Evolutionary conservation across 2,797 vertebrate species (phyloP).

Genomic region (Denticeps clupeoides): DNA sequence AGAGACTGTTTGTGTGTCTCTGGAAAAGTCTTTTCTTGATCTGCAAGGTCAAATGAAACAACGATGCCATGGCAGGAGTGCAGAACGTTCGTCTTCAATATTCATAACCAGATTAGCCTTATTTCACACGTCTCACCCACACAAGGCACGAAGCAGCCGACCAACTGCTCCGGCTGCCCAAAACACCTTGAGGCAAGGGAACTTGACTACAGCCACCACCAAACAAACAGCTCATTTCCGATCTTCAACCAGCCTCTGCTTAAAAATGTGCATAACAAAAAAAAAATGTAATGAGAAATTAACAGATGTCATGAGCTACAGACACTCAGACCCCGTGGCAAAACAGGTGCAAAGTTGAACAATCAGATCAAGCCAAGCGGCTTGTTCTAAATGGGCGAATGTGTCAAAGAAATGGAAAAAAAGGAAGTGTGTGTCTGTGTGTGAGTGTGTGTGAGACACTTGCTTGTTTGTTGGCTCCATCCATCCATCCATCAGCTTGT

Average conservation of each 20-base stretch:
- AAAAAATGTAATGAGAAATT: slow-evolving; percentile 62
- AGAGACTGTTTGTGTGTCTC: neutral
- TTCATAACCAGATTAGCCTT: slow-evolving; percentile 34
- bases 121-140: slow-evolving; percentile 21
- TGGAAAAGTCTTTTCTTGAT: slow-evolving; percentile 18
- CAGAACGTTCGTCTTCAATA: slow-evolving; percentile 33
- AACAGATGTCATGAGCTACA: slow-evolving; percentile 67
- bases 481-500: slow-evolving; percentile 5
- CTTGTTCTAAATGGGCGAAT: slow-evolving; percentile 13
- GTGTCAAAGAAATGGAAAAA: slow-evolving; percentile 8
- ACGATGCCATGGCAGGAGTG: slow-evolving; percentile 21
- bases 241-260: slow-evolving; percentile 22
- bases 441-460: neutral
- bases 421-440: neutral
- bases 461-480: neutral
- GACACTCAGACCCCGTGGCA: slow-evolving; percentile 36
- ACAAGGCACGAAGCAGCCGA: neutral
- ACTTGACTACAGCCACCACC: slow-evolving; percentile 2
- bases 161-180: slow-evolving; percentile 15
- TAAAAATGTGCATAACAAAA: slow-evolving; percentile 39
- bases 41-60: slow-evolving; percentile 37
- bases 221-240: neutral
- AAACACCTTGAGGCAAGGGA: slow-evolving; percentile 24
- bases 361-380: slow-evolving; percentile 38
- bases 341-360: slow-evolving; percentile 59